Base-by-base conservation (phyloP, 2,888 invertebrate species). In the Cataglyphis albicans region DNA sequence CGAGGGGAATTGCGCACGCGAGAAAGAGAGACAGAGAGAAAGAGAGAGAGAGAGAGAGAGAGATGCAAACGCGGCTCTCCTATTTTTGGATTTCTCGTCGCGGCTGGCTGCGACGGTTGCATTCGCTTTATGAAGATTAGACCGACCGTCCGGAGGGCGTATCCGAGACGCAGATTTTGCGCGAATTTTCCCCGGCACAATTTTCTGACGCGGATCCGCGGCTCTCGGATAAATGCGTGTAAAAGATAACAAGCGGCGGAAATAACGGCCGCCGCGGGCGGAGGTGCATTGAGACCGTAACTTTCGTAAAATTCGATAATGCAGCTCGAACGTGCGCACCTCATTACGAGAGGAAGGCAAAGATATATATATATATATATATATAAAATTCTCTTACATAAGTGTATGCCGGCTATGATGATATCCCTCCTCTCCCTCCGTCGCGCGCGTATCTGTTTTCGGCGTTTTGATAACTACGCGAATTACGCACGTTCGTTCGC, bases 81-180 rank as follows among this genome's bases (percentile, higher is more conserved):
- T 64, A 65, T 82, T 82, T 64, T 83, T 63, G 64, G 72, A 84
- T 81, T 63, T 83, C 64, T 52, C 44, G 72, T 57, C 32, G 29
- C 9, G 12, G 61, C 21, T 0, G 52, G 1, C 15, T n/a, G 61
- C 64, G 52, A 15, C 73, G 59, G 41, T 57, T 75, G 76, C 70
- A 15, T 75, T 61, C 80, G 48, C 57, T 82, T 81, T 82, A 82
- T 83, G 82, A 84, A 87, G 86, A 87, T 87, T 85, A 88, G 86
- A 86, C 82, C 64, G 81, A 86, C 82, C 64, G 81, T 74, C 76
- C 80, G 21, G 68, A 25, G 25, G 68, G 67, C 44, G 70, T 83
- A 48, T 78, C 68, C 64, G 44, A 70, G 38, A 52, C 67, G 55
- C 48, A 55, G 81, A 63, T 70, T 44, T 44, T 44, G 21, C 68